Evolutionary conservation across 2,113 vertebrate genomes (phyloP).

Genomic region (Symphodus melops): DNA sequence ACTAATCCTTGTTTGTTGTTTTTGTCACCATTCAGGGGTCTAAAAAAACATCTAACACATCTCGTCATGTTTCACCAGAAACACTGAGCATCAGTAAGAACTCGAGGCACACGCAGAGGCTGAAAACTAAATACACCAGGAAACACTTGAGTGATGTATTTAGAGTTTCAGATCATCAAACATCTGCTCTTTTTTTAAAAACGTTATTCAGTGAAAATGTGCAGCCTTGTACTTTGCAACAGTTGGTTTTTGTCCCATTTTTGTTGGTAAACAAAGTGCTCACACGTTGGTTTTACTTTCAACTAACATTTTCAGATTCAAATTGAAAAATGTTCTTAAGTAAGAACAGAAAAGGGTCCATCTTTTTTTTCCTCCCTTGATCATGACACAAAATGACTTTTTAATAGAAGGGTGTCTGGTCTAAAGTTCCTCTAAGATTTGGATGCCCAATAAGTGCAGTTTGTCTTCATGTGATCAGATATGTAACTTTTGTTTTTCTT

Average conservation of each 20-base stretch:
- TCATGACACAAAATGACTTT: neutral
- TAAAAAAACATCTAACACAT: neutral
- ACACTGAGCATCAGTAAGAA: neutral
- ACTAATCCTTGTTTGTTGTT: neutral
- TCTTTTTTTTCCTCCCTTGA: neutral
- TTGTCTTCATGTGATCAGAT: neutral
- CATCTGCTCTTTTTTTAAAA: too few species aligned
- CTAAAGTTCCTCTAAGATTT: neutral
- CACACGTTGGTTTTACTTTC: neutral
- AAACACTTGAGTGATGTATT: too few species aligned
- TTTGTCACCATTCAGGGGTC: neutral
- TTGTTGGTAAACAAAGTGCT: neutral
- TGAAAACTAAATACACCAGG: neutral
- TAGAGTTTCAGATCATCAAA: too few species aligned
- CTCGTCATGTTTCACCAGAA: neutral
- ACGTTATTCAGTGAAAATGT: too few species aligned
- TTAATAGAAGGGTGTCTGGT: neutral
- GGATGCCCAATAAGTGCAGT: neutral
- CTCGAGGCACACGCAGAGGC: neutral
- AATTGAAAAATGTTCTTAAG: neutral
- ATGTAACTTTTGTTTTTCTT: neutral
- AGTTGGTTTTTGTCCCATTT: neutral
- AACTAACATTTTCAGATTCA: neutral
- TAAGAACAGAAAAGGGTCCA: neutral
- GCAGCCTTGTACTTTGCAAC: neutral